Base-by-base conservation (phyloP, 1,140 invertebrate genomes). In the Hypsibius dujardini region DNA sequence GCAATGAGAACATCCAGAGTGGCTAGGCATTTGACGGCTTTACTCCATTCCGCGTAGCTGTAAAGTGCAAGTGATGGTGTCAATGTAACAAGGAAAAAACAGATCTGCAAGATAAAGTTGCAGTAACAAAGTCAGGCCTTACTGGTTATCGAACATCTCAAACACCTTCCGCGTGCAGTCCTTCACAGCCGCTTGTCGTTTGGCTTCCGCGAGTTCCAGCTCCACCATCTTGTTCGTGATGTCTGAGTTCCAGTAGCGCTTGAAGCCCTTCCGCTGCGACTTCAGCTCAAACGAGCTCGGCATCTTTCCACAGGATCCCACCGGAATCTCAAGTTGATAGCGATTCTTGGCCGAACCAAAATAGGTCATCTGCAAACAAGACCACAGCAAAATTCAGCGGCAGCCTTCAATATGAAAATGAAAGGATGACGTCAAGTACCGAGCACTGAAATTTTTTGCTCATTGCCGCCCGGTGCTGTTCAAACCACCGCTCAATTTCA, bases 291-390 rank as follows among this genome's bases (percentile, higher is more conserved):
- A 95, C 1, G 86, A 84, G 2, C 83, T 77, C 85, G 1, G 88
- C 87, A 78, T 85, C 87, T 72, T 84, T n/a, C 82, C 0, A 83
- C 79, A 72, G 42, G 85, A 83, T 46, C 79, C 82, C 71, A 95
- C 91, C 0, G 95, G 89, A 42, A 98, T 84, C 81, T 98, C 95
- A 47, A 98, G 80, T 77, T 96, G 92, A 80, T 86, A 98, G 3
- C 94, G 84, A 78, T 95, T 98, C 76, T 89, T 91, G 71, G 92
- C 94, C 1, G 81, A 82, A 1, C 92, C 92, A 78, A 87, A 85
- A 78, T 88, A 97, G 0, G 80, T 80, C 0, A 94, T 79, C 84
- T 90, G 80, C 50, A 76, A 75, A 73, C 46, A 72, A 71, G 47
- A 45, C 70, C 73, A 72, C 28, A 28, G 28, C 28, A 28, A 28